Conservation (phyloP, 92 coral and sea anemone species). For the Meandrina meandrites region DNA sequence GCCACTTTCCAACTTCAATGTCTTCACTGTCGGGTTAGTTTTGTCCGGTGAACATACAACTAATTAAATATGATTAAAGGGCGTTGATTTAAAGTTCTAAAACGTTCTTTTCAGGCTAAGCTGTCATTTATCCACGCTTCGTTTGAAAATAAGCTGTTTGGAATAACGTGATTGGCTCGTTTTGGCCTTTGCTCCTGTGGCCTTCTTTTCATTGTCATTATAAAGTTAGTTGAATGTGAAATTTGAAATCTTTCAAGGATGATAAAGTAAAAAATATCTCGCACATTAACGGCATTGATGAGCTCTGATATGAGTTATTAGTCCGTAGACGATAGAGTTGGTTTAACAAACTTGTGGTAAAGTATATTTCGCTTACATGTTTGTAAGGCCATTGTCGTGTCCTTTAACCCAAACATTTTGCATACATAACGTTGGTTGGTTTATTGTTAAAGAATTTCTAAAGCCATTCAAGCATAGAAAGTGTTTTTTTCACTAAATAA, state of each 20-base stretch:
- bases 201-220: not conserved
- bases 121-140: conserved; percentile 56
- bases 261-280: not conserved
- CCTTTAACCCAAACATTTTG: conserved; percentile 16
- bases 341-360: not conserved
- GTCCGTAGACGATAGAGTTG: too few species aligned
- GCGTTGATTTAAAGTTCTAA: conserved; percentile 42
- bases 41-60: not conserved
- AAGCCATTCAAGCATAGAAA: conserved; percentile 33
- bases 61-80: not conserved
- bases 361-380: not conserved
- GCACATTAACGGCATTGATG: not conserved
- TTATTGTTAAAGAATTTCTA: conserved; percentile 47
- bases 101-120: conserved; percentile 33
- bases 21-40: too few species aligned
- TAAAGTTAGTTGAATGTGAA: not conserved
- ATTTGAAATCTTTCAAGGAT: not conserved
- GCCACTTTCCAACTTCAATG: not conserved
- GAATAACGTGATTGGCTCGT: conserved; percentile 27
- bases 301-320: not conserved
- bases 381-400: not conserved
- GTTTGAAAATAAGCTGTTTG: conserved; percentile 12
- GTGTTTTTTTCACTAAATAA: not conserved
- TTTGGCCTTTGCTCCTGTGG: not conserved
- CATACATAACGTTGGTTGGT: conserved; percentile 10